Percentiles rank a stretch among this genome's conserved stretches.
Evolutionary conservation across 2,888 invertebrate species (phyloP).

Genomic region (Tetropium fuscum): DNA sequence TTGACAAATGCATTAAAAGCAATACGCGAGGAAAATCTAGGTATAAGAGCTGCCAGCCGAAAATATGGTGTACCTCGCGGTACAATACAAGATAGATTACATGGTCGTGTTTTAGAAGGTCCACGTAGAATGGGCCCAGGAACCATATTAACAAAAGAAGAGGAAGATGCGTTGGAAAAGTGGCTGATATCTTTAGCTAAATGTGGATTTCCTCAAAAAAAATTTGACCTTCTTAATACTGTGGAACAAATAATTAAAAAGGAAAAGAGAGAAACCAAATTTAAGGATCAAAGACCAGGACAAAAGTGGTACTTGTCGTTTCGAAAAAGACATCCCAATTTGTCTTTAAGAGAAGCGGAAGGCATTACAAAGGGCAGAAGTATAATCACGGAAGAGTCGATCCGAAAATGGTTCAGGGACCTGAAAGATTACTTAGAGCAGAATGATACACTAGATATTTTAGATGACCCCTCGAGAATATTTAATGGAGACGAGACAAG

Average conservation of each 20-base stretch:
- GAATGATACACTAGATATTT: slow-evolving; percentile 25
- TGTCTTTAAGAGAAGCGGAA: slow-evolving; percentile 42
- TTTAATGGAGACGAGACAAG: slow-evolving; percentile 47
- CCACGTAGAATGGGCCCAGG: slow-evolving; percentile 39
- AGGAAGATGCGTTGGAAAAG: slow-evolving; percentile 33
- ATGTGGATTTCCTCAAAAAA: slow-evolving; percentile 41
- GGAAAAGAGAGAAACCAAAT: slow-evolving; percentile 28
- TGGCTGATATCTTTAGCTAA: slow-evolving; percentile 38
- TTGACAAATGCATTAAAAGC: slow-evolving; percentile 17
- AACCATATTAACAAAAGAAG: slow-evolving; percentile 26
- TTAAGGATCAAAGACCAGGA: slow-evolving; percentile 44
- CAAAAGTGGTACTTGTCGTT: slow-evolving; percentile 50
- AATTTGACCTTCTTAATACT: slow-evolving; percentile 31
- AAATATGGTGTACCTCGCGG: slow-evolving; percentile 27
- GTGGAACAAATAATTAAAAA: slow-evolving; percentile 28
- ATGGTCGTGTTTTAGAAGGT: slow-evolving; percentile 16
- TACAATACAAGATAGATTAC: slow-evolving; percentile 25
- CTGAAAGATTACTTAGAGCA: slow-evolving; percentile 40
- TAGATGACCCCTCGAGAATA: slow-evolving; percentile 31
- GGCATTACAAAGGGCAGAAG: slow-evolving; percentile 47
- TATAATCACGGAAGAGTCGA: slow-evolving; percentile 43
- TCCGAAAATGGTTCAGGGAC: slow-evolving; percentile 48
- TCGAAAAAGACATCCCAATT: slow-evolving; percentile 46
- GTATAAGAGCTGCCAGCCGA: slow-evolving; percentile 21
- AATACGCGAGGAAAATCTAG: slow-evolving; percentile 21